A percentile compares a stretch with the other conserved stretches of the same genome.
phyloP scores from a whole-genome alignment of 2,797 vertebrate species.

The Allobates femoralis region DNA sequence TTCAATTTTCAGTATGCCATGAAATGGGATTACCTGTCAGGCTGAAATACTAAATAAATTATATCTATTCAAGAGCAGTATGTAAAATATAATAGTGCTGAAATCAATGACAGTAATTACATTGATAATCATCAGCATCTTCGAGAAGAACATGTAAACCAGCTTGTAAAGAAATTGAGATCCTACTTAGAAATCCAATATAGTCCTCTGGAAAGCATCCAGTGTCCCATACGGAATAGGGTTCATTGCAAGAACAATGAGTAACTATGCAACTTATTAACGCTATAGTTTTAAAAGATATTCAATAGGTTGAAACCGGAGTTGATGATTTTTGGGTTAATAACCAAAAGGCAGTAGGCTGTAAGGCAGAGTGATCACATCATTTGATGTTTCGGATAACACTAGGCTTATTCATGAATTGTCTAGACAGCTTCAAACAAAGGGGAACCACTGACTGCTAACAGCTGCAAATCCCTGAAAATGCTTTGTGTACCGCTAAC shows the following conservation, averaged over 20 bases:
- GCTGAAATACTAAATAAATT: too few relatives aligned
- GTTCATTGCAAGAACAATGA: neutral
- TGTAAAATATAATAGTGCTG: neutral
- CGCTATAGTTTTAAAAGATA: slow-evolving; percentile 3
- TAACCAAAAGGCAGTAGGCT: slow-evolving; percentile 9
- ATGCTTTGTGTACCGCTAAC: slow-evolving; percentile 31
- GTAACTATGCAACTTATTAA: neutral
- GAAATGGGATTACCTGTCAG: too few relatives aligned
- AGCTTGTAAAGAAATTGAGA: neutral
- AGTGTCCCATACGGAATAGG: neutral
- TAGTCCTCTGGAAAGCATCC: neutral
- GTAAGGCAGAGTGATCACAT: slow-evolving; percentile 26
- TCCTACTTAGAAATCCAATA: neutral
- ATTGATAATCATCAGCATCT: neutral
- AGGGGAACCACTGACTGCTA: slow-evolving; percentile 45
- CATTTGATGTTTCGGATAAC: slow-evolving; percentile 53
- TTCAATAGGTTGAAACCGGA: neutral
- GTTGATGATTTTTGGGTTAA: neutral
- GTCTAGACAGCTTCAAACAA: slow-evolving; percentile 64
- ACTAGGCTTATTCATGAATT: slow-evolving; percentile 62
- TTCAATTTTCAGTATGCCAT: too few relatives aligned
- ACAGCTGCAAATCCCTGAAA: slow-evolving; percentile 59
- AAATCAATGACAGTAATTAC: neutral
- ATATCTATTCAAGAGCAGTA: neutral
- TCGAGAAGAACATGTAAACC: neutral